Conservation (phyloP, 2,113 vertebrate genomes). For the Penelope pileata region DNA sequence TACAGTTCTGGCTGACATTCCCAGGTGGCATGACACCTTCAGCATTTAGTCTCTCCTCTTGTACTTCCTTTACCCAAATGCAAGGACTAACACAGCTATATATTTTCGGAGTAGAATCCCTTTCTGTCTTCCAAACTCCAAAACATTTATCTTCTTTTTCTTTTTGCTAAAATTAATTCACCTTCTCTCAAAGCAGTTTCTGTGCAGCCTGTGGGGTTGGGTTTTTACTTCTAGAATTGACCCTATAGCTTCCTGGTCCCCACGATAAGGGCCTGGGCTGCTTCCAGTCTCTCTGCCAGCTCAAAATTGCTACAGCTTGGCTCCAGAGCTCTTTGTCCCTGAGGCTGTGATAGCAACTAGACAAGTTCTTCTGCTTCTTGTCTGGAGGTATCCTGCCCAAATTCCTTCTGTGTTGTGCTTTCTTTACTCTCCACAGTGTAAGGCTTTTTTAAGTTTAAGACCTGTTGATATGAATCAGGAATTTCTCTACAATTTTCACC, state of each 20-base stretch:
- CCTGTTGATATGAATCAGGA: neutral
- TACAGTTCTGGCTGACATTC: neutral
- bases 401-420: neutral
- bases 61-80: neutral
- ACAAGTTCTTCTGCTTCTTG: neutral
- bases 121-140: neutral
- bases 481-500: neutral
- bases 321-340: neutral
- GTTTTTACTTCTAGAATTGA: neutral
- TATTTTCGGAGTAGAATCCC: neutral
- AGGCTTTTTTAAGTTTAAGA: neutral
- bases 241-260: neutral
- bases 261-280: rapidly evolving
- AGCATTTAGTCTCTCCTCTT: neutral
- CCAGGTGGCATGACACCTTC: neutral
- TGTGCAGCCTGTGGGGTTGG: neutral
- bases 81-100: neutral
- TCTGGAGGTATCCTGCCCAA: neutral
- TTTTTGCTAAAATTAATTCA: neutral
- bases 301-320: neutral
- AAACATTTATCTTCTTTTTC: neutral
- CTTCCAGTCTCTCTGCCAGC: neutral
- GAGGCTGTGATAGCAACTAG: neutral
- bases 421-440: neutral
- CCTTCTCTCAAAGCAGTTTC: neutral